phyloP scores from a whole-genome alignment of 92 coral and sea anemone genomes.

The Parazoanthus swiftii region DNA sequence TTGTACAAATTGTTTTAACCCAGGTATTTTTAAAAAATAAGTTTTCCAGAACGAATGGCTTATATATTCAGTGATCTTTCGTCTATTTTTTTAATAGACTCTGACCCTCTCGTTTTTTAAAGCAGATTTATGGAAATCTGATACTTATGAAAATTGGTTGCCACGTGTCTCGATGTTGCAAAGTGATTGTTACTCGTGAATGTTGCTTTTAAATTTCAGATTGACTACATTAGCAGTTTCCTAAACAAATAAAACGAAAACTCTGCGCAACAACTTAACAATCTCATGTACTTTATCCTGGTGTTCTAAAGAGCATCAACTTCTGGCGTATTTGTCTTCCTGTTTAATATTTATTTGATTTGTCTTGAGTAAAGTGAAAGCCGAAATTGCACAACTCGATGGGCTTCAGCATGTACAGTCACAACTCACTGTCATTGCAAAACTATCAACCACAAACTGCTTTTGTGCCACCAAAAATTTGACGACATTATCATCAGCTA shows the following conservation, averaged over 20 bases:
- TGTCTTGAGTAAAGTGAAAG: not conserved
- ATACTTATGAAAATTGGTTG: not conserved
- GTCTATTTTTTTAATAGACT: not conserved
- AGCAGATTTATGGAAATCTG: not conserved
- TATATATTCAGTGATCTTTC: too few species aligned
- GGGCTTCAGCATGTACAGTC: not conserved
- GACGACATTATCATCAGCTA: not conserved
- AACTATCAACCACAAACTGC: not conserved
- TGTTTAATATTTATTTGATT: not conserved
- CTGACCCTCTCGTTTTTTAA: not conserved
- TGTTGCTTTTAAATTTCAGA: not conserved
- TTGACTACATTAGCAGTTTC: not conserved
- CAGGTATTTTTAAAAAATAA: not conserved
- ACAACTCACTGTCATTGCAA: not conserved
- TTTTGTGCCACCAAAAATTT: not conserved
- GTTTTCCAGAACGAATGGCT: not conserved
- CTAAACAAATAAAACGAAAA: not conserved
- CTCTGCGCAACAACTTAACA: not conserved
- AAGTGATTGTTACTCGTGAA: not conserved
- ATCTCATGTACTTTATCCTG: not conserved
- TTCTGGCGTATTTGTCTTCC: not conserved
- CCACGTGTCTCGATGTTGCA: slow-evolving; percentile 1
- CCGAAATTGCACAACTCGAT: slow-evolving; percentile 30
- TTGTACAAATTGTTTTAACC: not conserved
- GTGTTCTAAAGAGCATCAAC: not conserved